phyloP scores from a whole-genome alignment of 2,888 invertebrate species.

The Trypoxylon attenuatum region DNA sequence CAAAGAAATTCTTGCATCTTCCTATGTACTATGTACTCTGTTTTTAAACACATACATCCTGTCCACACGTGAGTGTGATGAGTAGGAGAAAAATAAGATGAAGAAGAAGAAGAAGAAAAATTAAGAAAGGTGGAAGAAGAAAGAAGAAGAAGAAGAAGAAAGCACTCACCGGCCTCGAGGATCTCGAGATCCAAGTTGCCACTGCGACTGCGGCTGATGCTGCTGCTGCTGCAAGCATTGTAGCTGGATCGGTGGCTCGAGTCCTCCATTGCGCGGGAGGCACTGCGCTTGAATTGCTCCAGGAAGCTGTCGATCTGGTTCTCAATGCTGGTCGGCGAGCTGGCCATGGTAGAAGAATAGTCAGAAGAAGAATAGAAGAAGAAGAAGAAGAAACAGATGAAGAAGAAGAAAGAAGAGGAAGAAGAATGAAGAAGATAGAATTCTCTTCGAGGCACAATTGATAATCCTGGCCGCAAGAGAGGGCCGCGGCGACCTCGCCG shows the following conservation, averaged over 20 bases:
- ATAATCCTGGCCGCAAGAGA: constrained; percentile 29
- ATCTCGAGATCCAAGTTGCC: constrained; percentile 71
- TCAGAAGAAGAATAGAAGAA: constrained; percentile 19
- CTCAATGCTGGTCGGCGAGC: constrained; percentile 84
- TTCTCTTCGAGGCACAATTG: constrained; percentile 33
- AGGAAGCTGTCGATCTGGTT: constrained; percentile 90
- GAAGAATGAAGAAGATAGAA: constrained; percentile 17
- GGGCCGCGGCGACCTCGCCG: constrained; percentile 36
- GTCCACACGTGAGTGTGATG: too few relatives aligned
- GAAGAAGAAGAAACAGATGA: too few relatives aligned
- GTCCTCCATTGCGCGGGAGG: constrained; percentile 84
- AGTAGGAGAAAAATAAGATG: too few relatives aligned
- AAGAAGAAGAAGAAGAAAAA: not conserved
- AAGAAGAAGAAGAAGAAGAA: too few relatives aligned
- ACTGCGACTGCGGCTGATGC: constrained; percentile 69
- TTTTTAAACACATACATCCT: too few relatives aligned
- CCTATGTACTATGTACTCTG: too few relatives aligned
- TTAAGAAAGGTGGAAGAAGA: not conserved
- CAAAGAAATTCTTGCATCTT: too few relatives aligned
- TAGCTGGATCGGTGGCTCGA: constrained; percentile 50
- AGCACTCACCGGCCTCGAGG: constrained; percentile 68
- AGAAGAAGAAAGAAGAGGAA: constrained; percentile 19
- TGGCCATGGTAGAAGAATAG: too few relatives aligned
- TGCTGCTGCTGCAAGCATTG: constrained; percentile 67
- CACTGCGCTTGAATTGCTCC: constrained; percentile 88